Evolutionary conservation across 2,113 vertebrate genomes (phyloP).

Genomic region (Myrmecophaga tridactyla): DNA sequence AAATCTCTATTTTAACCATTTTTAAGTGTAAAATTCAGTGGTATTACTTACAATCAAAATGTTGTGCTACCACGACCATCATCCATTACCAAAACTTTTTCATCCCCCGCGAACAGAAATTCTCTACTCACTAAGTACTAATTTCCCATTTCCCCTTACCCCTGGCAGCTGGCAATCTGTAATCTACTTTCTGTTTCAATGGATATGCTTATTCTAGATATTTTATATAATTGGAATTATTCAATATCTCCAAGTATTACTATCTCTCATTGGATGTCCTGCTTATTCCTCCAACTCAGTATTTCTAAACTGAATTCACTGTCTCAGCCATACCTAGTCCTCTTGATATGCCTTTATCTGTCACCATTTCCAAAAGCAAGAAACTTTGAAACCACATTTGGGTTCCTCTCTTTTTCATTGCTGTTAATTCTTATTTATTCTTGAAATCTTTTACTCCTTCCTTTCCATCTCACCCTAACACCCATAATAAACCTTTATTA

Average conservation of each 20-base stretch:
- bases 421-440: conserved; percentile 12
- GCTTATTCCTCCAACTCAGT: not conserved
- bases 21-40: too few relatives aligned
- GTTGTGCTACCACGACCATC: too few relatives aligned
- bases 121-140: too few relatives aligned
- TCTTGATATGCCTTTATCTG: not conserved
- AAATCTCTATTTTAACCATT: too few relatives aligned
- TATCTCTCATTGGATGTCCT: not conserved
- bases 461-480: not conserved
- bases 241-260: not conserved
- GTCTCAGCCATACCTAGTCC: not conserved
- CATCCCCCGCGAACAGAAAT: too few relatives aligned
- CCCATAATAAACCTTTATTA: not conserved
- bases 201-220: too few relatives aligned
- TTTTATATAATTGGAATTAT: too few relatives aligned
- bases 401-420: not conserved
- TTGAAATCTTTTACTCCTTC: not conserved
- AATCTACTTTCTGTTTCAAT: too few relatives aligned
- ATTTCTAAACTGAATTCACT: conserved; percentile 19
- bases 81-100: too few relatives aligned
- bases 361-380: not conserved
- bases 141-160: too few relatives aligned
- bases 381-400: not conserved
- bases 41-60: too few relatives aligned
- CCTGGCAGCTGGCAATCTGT: too few relatives aligned